Evolutionary conservation across 2,888 invertebrate genomes (phyloP), one percentile per base, ranked within the genome.

Genomic region (Sialis fuliginosa): DNA sequence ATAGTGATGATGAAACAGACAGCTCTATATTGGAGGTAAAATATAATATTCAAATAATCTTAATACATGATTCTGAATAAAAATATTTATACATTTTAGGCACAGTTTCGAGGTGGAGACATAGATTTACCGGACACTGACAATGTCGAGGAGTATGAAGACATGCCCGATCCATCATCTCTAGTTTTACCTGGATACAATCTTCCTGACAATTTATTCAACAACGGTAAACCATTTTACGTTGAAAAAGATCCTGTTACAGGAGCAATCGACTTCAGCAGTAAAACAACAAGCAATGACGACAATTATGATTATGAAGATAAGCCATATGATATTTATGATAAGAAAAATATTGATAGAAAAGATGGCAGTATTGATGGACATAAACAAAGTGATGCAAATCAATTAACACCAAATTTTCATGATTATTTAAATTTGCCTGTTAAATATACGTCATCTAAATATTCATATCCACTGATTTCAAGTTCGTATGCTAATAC

Each of bases 401-500:
- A 72, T 54, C 72, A 72, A 13, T 65, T 74, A 33, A 69, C 73
- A 1, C 74, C 77, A 1, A 78, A 77, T 56, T 74, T 79, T 48
- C 79, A 80, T 53, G 79, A 80, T 54, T 80, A 45, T 22, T 34
- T 80, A 1, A 79, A 80, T 59, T 60, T 80, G 22, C 79, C 80
- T 0, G 75, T 77, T 0, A 77, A 76, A 53, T 80, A 80, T 54
- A 76, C 77, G 8, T 74, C 77, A 1, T 75, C 77, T 33, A 79
- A 78, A 57, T 79, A 78, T 52, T 76, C 76, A 1, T 77, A 76
- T 58, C 81, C 81, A 0, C 56, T 81, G 45, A 80, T 81, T 46
- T 80, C 80, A 1, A 79, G 72, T 55, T 79, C 79, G 1, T 81
- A 81, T 57, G 80, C 81, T 1, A 81, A 79, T 55, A 71, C 79